phyloP scores from a whole-genome alignment of 2,113 vertebrate species.

The Gnathonemus longibarbis region DNA sequence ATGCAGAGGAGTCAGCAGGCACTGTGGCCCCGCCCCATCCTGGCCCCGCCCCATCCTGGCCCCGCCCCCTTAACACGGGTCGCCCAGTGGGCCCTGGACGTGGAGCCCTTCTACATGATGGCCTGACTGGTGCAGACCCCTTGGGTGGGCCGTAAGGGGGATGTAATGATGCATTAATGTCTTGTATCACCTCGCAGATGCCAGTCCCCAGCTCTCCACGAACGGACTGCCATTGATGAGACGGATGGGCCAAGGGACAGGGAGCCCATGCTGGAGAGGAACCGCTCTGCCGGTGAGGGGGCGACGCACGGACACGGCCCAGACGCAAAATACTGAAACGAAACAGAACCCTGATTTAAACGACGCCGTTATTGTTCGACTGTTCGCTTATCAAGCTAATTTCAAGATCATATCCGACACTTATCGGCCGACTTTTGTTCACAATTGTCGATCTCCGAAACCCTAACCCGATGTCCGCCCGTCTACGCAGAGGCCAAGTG shows the following conservation, averaged over 20 bases:
- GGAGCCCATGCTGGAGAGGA: slow-evolving; percentile 75
- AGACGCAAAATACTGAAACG: neutral
- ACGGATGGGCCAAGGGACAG: slow-evolving; percentile 72
- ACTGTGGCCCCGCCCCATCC: neutral
- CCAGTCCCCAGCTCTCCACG: slow-evolving; percentile 79
- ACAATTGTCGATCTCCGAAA: neutral
- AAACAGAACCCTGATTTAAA: neutral
- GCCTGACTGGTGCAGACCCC: neutral
- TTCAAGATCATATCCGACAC: neutral
- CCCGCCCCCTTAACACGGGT: neutral
- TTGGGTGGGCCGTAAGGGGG: neutral
- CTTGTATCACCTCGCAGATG: slow-evolving; percentile 59
- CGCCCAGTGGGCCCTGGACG: neutral
- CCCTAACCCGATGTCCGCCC: neutral
- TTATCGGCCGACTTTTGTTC: no score
- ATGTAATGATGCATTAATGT: neutral
- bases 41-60: neutral
- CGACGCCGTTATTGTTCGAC: neutral
- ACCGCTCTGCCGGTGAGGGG: slow-evolving; percentile 68
- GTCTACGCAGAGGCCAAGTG: slow-evolving; percentile 79
- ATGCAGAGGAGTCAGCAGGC: neutral
- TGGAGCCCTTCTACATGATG: neutral
- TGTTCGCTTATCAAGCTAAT: neutral
- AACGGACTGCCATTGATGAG: slow-evolving; percentile 68
- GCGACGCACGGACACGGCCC: neutral